Base-by-base conservation (phyloP, 1,140 invertebrate species). In the Ectropis grisescens region DNA sequence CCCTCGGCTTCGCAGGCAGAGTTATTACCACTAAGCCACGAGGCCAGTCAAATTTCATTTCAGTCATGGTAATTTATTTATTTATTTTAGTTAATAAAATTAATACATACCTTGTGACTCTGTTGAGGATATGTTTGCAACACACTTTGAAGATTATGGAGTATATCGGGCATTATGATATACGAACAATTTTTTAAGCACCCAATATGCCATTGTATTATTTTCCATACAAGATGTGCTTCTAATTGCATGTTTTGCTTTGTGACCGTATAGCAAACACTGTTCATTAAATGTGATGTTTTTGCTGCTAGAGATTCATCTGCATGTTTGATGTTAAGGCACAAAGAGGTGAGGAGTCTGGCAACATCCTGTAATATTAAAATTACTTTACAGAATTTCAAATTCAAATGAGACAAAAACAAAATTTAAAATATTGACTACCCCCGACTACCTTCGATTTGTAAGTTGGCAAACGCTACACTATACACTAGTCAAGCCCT, bases 291-390 rank as follows among this genome's bases (percentile, higher is more conserved):
- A 52, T 67, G 66, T 29, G 75, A 78, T 24, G 64, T 51, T 57
- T 78, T 78, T 22, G 66, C 56, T n/a, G 58, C 47, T 16, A 80
- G 37, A 38, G 58, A 60, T 25, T 72, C 62, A 56, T 81, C 69
- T n/a, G n/a, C 26, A 6, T 69, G 59, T 47, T 55, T 70, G 11
- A 81, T 68, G 34, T 61, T 65, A 19, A 54, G 15, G 31, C 61
- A 81, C 22, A 81, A 44, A 11, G 56, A 51, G 15, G 57, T 66
- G 13, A 72, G 32, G 35, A 78, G 38, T 11, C 54, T 39, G 11
- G 46, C 41, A 8, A 57, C 58, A 57, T 81, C 71, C 72, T 81
- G 34, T 27, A 72, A 75, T 19, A 22, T 10, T 11, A 39, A 41
- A 8, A 32, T n/a, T n/a, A n/a, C n/a, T n/a, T n/a, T n/a, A n/a